These are phyloP conservation scores for Eolophus roseicapilla DNA, from an alignment of 2,113 vertebrate genomes.

Conservation along the genomic window DNA sequence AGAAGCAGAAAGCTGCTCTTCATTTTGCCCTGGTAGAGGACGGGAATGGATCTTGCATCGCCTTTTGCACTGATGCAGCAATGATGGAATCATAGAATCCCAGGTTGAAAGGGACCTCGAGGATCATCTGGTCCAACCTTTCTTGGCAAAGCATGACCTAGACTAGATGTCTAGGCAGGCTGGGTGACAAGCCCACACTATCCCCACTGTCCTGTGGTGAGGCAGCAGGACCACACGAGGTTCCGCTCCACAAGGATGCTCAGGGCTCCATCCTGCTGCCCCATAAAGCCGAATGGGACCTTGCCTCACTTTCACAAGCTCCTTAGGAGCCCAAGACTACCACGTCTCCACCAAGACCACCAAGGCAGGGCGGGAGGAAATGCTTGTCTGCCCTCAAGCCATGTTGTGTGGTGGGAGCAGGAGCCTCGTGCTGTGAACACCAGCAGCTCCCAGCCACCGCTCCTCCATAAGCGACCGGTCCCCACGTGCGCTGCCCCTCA, in stretches of 20 bases:
- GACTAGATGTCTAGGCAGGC: not conserved
- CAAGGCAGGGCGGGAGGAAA: not conserved
- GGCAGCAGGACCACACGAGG: accelerated
- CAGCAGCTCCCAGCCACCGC: not conserved
- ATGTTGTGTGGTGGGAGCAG: not conserved
- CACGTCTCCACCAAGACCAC: not conserved
- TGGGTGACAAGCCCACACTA: not conserved
- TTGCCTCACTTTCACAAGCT: not conserved
- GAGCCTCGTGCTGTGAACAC: not conserved
- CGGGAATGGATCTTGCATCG: not conserved
- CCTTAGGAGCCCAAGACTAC: not conserved
- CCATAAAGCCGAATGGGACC: not conserved
- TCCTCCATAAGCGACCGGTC: not conserved
- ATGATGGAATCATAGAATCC: not conserved
- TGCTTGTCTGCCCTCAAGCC: not conserved
- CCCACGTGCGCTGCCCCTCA: accelerated
- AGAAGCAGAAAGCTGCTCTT: not conserved
- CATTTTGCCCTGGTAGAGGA: not conserved
- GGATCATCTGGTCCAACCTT: not conserved
- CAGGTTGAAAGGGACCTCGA: not conserved
- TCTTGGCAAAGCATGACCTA: not conserved
- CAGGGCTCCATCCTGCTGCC: not conserved
- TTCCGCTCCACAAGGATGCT: not conserved
- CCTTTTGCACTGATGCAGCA: not conserved
- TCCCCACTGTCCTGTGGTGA: too few species aligned